Percentiles rank a stretch among this genome's conserved stretches.
phyloP scores from a whole-genome alignment of 2,113 vertebrate genomes.

The Cyphomyrus plagiostoma region DNA sequence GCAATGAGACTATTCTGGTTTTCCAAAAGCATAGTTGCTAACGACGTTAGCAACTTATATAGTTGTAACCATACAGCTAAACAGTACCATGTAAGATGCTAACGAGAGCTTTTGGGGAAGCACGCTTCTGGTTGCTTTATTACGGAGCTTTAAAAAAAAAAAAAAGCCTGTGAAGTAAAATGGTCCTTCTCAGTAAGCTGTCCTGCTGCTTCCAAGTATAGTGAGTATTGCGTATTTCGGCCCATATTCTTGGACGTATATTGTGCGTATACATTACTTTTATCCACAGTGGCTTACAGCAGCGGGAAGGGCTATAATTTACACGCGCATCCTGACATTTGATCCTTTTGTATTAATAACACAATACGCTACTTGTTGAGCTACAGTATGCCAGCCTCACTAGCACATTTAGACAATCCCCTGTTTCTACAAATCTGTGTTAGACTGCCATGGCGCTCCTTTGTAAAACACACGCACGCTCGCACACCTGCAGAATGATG shows the following conservation, averaged over 20 bases:
- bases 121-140: background rate
- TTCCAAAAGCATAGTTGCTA: background rate
- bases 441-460: background rate
- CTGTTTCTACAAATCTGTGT: background rate
- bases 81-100: background rate
- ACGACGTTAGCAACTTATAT: background rate
- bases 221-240: background rate
- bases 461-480: conserved; percentile 17
- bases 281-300: background rate
- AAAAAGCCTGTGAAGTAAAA: background rate
- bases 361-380: background rate
- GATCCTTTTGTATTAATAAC: background rate
- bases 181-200: background rate
- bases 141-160: background rate
- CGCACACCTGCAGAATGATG: conserved; percentile 11
- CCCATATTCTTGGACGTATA: background rate
- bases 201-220: background rate
- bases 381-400: background rate
- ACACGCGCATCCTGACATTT: background rate
- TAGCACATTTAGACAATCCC: conserved; percentile 25
- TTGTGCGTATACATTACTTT: background rate
- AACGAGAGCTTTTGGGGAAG: background rate
- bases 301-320: background rate
- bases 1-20: background rate
- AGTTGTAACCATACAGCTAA: background rate